Base-by-base conservation (phyloP, 2,888 invertebrate species). In the Villa cingulata region DNA sequence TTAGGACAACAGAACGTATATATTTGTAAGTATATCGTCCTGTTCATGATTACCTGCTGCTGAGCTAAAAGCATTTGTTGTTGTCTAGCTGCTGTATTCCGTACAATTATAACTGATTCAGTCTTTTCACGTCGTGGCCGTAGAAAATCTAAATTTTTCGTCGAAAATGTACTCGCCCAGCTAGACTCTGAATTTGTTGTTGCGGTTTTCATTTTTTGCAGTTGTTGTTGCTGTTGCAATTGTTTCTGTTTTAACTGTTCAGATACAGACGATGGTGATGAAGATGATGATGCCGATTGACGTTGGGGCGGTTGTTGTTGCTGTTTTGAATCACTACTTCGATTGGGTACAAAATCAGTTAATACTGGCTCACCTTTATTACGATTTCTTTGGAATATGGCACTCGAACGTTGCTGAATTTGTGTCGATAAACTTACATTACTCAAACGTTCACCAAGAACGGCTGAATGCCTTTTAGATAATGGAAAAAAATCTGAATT, bases 51-150 rank as follows among this genome's bases (percentile, higher is more conserved):
- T 64, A 64, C 64, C 58, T 65, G 67, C 56, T 62, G 65, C 52
- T 57, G 63, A 47, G 61, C 61, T 43, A 37, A 37, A 51, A 64
- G 59, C 50, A 62, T 57, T 41, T 72, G 66, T 54, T 72, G 72
- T 55, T 71, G 71, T 46, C 74, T 66, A 50, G 71, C 70, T 51
- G 73, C 72, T 43, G 74, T 71, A 66, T 74, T 80, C 60, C 83
- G 76, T 63, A 85, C 77, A 59, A 86, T 81, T 64, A 88, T 86
- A 68, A 86, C 86, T 51, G 86, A 87, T 72, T 89, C 88, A 62
- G 88, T 89, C 74, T 87, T 87, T 76, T 89, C 88, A 60, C 88
- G 76, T 61, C 88, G 76, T 44, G 85, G 86, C 60, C 77, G 75
- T 57, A 80, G 64, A 55, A 77, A 70, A 61, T 70, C 68, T 57